phyloP scores from a whole-genome alignment of 2,113 vertebrate species.

The Miniopterus natalensis region DNA sequence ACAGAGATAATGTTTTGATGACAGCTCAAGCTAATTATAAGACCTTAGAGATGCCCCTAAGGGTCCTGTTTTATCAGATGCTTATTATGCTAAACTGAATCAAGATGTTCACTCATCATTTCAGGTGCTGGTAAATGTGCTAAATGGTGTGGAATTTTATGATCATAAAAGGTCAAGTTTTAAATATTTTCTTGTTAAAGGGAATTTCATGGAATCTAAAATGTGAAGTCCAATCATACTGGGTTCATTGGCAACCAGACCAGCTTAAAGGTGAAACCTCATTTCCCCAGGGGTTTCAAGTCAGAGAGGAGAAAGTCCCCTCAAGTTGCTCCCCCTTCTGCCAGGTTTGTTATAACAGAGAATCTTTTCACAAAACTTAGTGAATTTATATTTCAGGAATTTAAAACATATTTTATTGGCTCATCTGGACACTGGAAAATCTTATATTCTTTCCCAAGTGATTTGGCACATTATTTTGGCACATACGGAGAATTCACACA shows the following conservation, averaged over 20 bases:
- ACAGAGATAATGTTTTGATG: slow-evolving; percentile 22
- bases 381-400: slow-evolving; percentile 81
- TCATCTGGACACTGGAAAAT: slow-evolving; percentile 86
- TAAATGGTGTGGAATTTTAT: slow-evolving; percentile 71
- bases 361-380: slow-evolving; percentile 86
- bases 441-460: slow-evolving; percentile 80
- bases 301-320: slow-evolving; percentile 81
- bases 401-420: slow-evolving; percentile 79
- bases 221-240: slow-evolving; percentile 74
- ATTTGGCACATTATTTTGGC: slow-evolving; percentile 81
- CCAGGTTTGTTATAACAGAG: slow-evolving; percentile 85
- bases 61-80: slow-evolving; percentile 20
- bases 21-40: slow-evolving; percentile 51
- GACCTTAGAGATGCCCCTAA: slow-evolving; percentile 29
- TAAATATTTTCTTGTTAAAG: slow-evolving; percentile 81
- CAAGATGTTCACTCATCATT: slow-evolving; percentile 71
- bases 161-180: slow-evolving; percentile 76
- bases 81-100: slow-evolving; percentile 62
- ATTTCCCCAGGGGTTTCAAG: slow-evolving; percentile 74
- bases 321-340: slow-evolving; percentile 68
- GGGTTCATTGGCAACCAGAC: slow-evolving; percentile 72
- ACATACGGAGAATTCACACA: slow-evolving; percentile 68
- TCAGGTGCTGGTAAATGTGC: slow-evolving; percentile 62
- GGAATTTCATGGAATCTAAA: slow-evolving; percentile 65
- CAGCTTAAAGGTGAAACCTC: slow-evolving; percentile 77